Evolutionary conservation across 1,140 invertebrate genomes (phyloP), one percentile per base, ranked within the genome.

Genomic region (Drosophila sulfurigaster): DNA sequence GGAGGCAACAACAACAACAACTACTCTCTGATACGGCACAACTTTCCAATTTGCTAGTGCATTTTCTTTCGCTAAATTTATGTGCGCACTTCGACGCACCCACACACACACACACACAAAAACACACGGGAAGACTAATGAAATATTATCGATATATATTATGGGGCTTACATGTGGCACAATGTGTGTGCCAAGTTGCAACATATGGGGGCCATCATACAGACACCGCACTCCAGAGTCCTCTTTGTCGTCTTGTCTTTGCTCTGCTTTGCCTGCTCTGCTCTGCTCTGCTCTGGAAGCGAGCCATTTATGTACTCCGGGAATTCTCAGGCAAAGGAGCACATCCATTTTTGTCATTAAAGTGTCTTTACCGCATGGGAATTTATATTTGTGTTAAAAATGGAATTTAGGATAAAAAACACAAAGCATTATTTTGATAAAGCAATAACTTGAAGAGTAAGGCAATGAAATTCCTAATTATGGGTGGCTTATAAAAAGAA

Each of bases 71-170:
- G 60, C 75, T 59, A 81, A 88, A 88, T 88, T 88, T 88, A 88
- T 89, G 83, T 74, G 80, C 57, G 51, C 77, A 79, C 82, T 88
- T 88, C 79, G 82, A 71, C 74, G 79, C 76, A 77, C 68, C 72
- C 60, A 49, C 46, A 45, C 56, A 13, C 13, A 51, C 43, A 6
- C 64, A 48, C 5, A 60, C 38, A 45, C 48, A 54, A 32, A 54
- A 54, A 52, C 46, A 41, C 49, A 62, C 32, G 46, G 49, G 59
- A 51, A 62, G 48, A 30, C 73, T 87, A 87, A 87, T 87, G 80
- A 88, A 88, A 88, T 88, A 88, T 88, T 88, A 87, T 87, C 83
- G 80, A 87, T 87, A 87, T 87, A 87, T 87, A 87, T 83, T 88
- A 89, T 58, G 67, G 70, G 57, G 63, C 81, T 81, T 78, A 88